phyloP scores from a whole-genome alignment of 2,797 vertebrate species.

The Hirundo rustica region DNA sequence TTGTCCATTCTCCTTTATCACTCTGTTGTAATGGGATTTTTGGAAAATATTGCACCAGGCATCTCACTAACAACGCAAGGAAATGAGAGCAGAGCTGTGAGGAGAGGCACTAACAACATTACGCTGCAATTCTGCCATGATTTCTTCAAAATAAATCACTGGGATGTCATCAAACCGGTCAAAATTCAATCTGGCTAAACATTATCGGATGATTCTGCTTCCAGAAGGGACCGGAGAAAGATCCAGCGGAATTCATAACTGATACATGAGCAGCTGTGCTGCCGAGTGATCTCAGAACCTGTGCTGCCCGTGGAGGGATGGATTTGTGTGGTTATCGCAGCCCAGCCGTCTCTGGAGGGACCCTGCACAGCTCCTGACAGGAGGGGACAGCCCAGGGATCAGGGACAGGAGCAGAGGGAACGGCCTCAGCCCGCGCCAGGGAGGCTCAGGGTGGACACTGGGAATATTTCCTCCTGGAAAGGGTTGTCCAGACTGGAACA shows the following conservation, averaged over 20 bases:
- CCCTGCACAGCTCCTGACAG: not conserved
- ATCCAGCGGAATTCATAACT: not conserved
- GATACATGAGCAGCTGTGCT: not conserved
- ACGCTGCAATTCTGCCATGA: not conserved
- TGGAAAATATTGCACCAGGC: not conserved
- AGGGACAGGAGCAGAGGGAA: not conserved
- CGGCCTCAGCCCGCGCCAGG: not conserved
- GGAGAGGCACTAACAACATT: not conserved
- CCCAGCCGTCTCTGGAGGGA: fast-evolving
- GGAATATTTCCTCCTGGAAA: not conserved
- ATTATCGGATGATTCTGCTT: not conserved
- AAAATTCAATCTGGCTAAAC: not conserved
- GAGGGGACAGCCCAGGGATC: not conserved
- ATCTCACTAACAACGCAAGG: not conserved
- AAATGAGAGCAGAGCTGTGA: not conserved
- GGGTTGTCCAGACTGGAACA: not conserved
- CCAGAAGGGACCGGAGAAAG: not conserved
- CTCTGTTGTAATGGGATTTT: not conserved
- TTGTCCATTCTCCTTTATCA: not conserved
- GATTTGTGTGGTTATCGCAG: not conserved
- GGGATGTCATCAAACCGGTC: not conserved
- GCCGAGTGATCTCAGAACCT: not conserved
- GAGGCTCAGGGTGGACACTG: not conserved
- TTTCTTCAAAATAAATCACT: not conserved
- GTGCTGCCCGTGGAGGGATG: fast-evolving